phyloP scores from a whole-genome alignment of 2,797 vertebrate genomes.

The Cossypha polioptera region DNA sequence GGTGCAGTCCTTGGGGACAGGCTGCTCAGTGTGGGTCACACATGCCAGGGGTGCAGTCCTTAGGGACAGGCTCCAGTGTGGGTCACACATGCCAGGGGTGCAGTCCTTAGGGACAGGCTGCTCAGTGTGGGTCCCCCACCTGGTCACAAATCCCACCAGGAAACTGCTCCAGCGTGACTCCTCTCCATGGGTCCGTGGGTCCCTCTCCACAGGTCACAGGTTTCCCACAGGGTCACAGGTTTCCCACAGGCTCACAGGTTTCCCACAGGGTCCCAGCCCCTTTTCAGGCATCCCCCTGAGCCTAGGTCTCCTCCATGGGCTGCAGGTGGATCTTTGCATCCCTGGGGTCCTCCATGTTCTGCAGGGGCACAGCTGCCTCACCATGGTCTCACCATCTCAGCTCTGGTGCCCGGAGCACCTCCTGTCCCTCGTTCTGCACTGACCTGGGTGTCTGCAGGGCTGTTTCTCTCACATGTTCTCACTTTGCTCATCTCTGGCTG shows the following conservation, averaged over 20 bases:
- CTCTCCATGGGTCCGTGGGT: background rate
- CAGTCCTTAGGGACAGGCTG: no score
- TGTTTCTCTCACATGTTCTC: background rate
- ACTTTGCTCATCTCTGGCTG: background rate
- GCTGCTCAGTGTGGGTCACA: background rate
- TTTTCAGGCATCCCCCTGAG: background rate
- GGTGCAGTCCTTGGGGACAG: background rate
- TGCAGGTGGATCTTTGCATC: background rate
- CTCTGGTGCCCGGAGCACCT: background rate
- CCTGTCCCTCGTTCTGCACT: background rate
- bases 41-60: no score
- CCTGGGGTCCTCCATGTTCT: background rate
- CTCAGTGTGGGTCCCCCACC: fast-evolving
- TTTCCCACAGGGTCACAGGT: background rate
- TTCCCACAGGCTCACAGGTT: background rate
- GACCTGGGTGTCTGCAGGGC: background rate
- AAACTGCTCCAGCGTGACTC: fast-evolving
- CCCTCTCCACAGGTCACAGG: background rate
- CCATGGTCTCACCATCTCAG: background rate
- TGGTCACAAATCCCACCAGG: background rate
- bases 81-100: no score
- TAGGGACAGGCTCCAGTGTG: no score
- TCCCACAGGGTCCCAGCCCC: background rate
- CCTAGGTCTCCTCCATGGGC: background rate
- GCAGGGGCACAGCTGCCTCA: background rate